Evolutionary conservation across 2,888 invertebrate genomes (phyloP).

Genomic region (Sisyra terminalis): DNA sequence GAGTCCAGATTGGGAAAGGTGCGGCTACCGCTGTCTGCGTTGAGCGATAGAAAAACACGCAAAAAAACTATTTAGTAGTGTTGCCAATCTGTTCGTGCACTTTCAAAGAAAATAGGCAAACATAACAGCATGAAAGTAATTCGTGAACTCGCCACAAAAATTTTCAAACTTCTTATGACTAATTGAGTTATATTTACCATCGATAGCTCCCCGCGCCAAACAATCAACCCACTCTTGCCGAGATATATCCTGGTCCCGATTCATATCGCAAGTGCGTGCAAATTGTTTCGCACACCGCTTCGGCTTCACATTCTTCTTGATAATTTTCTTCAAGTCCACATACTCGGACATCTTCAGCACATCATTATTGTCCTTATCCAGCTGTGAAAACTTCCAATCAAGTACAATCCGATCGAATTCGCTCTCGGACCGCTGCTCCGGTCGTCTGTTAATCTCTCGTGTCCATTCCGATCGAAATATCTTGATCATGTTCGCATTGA

Average conservation of each 20-base stretch:
- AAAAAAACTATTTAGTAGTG: constrained; percentile 44
- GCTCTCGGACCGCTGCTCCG: constrained; percentile 18
- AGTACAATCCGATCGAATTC: constrained; percentile 39
- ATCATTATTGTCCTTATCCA: constrained; percentile 68
- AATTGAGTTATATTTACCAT: constrained; percentile 55
- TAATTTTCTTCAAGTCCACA: constrained; percentile 59
- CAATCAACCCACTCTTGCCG: constrained; percentile 76
- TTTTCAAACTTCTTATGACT: no score
- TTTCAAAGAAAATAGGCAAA: background rate
- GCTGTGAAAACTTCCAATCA: constrained; percentile 77
- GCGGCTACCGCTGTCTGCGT: constrained; percentile 41
- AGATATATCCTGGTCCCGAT: constrained; percentile 63
- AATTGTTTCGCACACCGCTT: constrained; percentile 80
- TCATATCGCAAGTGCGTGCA: constrained; percentile 72
- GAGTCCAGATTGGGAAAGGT: constrained; percentile 12
- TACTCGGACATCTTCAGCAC: constrained; percentile 68
- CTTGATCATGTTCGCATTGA: constrained; percentile 71
- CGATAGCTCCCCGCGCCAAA: constrained; percentile 61
- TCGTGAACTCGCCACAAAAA: no score
- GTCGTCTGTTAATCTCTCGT: constrained; percentile 23
- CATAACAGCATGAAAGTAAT: no score
- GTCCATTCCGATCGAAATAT: constrained; percentile 69
- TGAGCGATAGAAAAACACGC: constrained; percentile 60
- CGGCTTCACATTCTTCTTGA: constrained; percentile 79
- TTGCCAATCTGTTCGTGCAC: constrained; percentile 15